Evolutionary conservation across 1,140 invertebrate genomes (phyloP).

Genomic region (Drosophila auraria): DNA sequence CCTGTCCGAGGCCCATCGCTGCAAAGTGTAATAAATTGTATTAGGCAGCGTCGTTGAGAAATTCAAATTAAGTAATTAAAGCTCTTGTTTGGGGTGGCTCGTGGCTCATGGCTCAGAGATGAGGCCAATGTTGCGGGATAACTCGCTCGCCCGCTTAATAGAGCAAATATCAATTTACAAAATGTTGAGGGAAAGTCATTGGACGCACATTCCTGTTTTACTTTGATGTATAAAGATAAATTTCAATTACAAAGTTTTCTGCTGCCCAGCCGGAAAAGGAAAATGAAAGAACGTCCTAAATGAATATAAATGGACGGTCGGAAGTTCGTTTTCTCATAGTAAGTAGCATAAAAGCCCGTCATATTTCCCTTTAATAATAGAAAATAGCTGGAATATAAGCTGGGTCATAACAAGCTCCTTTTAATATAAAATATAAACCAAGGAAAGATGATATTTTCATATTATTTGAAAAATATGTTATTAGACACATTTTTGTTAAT

Average conservation of each 20-base stretch:
- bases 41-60: constrained; percentile 62
- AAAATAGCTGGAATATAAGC: neutral
- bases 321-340: neutral
- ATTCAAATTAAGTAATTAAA: constrained; percentile 84
- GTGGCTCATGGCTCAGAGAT: neutral
- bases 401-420: neutral
- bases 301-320: constrained; percentile 35
- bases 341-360: neutral
- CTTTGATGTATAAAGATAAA: constrained; percentile 53
- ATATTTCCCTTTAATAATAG: neutral
- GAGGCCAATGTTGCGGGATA: constrained; percentile 19
- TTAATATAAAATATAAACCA: too few relatives aligned
- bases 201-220: constrained; percentile 1
- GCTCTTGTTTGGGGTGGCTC: constrained; percentile 17
- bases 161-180: constrained; percentile 47
- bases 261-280: constrained; percentile 8
- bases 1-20: constrained; percentile 21
- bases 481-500: too few relatives aligned
- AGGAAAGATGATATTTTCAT: too few relatives aligned
- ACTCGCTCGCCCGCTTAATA: constrained; percentile 27
- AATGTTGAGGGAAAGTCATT: constrained; percentile 16
- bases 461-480: too few relatives aligned
- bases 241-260: constrained; percentile 47
- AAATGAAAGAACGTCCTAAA: constrained; percentile 13
- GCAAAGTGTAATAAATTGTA: constrained; percentile 79